Base-by-base conservation (phyloP, 2,113 vertebrate species). In the Microtus montanus region DNA sequence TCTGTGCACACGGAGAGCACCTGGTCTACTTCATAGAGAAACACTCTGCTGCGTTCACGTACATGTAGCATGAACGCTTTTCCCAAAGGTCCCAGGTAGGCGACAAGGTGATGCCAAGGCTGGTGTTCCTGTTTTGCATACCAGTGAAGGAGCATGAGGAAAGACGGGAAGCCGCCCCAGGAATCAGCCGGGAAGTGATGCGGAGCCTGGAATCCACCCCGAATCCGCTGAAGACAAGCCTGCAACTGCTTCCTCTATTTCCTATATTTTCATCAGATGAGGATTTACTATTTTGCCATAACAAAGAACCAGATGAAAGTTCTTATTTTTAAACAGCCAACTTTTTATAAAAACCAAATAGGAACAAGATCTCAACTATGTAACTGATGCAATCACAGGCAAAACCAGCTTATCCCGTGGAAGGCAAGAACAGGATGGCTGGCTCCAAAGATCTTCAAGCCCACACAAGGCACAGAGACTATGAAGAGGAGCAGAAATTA, bases 251-350 rank as follows among this genome's bases (percentile, higher is more conserved):
- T 86, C 38, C 66, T 49, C 61, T 63, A 64, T 92, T 64, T 49
- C 47, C 64, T 84, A 3, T 17, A 63, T 61, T 63, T 75, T 38
- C 52, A 28, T 58, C 47, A 89, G 41, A 54, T n/a, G 71, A 92
- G n/a, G 17, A 90, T 47, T 89, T 91, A 38, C 47, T 54, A 87
- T 10, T 96, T 87, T 54, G 70, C 38, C 87, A 66, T 20, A 85
- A 94, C 30, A 73, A 79, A 93, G 74, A 58, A 47, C 13, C 49
- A 54, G 44, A 87, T 71, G 35, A 90, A 41, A 44, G 41, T 30
- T 33, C 94, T 94, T 75, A 80, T 66, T 96, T 93, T 90, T 35
- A 95, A 96, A 94, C 6, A 87, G 38, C 66, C 94, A 96, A 74
- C 10, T 68, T 70, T 66, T 86, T 70, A 68, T 47, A 68, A 88